Evolutionary conservation across 2,797 vertebrate species (phyloP).

Genomic region (Sitta carolinensis): DNA sequence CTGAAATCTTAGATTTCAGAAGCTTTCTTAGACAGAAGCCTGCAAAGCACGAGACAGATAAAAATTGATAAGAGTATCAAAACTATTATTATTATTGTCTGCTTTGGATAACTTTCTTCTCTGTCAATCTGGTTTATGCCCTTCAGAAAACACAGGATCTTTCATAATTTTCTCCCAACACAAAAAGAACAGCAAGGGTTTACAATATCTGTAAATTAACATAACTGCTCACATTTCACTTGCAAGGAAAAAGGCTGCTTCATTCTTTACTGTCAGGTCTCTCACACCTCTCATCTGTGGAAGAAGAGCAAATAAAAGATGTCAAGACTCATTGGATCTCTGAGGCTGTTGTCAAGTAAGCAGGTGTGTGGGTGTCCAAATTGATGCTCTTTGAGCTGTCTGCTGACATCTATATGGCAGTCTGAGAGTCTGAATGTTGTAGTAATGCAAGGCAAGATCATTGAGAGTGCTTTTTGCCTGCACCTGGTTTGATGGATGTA

Average conservation of each 20-base stretch:
- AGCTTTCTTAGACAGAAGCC: not conserved
- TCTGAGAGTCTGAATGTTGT: not conserved
- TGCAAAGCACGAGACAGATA: not conserved
- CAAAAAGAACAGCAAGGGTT: not conserved
- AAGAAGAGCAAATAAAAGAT: not conserved
- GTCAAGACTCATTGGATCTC: not conserved
- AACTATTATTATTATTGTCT: not conserved
- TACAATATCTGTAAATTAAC: not conserved
- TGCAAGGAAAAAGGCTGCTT: not conserved
- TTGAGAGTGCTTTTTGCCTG: not conserved
- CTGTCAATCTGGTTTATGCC: not conserved
- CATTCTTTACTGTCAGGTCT: not conserved
- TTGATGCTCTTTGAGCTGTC: not conserved
- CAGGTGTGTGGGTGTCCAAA: not conserved
- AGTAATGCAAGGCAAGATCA: not conserved
- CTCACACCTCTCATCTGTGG: not conserved
- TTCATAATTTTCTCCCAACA: not conserved
- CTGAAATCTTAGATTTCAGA: not conserved
- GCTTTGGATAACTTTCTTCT: not conserved
- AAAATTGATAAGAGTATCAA: not conserved
- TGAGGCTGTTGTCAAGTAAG: rapidly evolving
- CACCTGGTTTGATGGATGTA: not conserved
- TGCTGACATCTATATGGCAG: not conserved
- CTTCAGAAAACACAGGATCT: not conserved
- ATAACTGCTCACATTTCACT: not conserved